phyloP scores from a whole-genome alignment of 2,113 vertebrate species.

The Leptobrachium ailaonicum region DNA sequence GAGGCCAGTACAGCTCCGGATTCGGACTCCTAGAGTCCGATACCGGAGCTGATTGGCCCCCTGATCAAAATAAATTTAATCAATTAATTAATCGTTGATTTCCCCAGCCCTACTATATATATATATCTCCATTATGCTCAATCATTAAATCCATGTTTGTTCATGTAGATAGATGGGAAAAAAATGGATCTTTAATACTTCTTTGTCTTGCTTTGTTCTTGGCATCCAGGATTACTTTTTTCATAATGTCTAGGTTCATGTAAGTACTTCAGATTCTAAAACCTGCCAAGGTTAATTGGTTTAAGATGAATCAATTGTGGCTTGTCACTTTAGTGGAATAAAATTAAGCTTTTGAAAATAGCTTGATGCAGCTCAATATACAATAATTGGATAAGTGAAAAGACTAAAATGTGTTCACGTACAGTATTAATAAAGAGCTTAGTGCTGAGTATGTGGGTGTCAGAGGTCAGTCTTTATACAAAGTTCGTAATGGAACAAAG shows the following conservation, averaged over 20 bases:
- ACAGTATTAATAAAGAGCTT: slow-evolving; percentile 34
- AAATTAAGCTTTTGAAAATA: slow-evolving; percentile 42
- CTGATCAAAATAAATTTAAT: too few species aligned
- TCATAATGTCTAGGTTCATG: slow-evolving; percentile 30
- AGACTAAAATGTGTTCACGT: slow-evolving; percentile 29
- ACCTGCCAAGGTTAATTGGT: slow-evolving; percentile 48
- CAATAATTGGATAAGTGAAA: slow-evolving; percentile 39
- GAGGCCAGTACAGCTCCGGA: too few species aligned
- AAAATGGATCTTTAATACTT: slow-evolving; percentile 20
- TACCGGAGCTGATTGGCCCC: too few species aligned
- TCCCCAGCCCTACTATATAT: too few species aligned
- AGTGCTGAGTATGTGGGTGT: slow-evolving; percentile 33
- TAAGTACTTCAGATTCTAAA: slow-evolving; percentile 23
- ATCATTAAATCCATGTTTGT: background rate
- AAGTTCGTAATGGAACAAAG: slow-evolving; percentile 25
- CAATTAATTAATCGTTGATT: too few species aligned
- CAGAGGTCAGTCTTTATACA: slow-evolving; percentile 4
- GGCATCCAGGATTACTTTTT: background rate
- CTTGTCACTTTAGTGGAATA: slow-evolving; percentile 46
- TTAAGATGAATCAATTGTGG: slow-evolving; percentile 48
- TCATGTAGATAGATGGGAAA: background rate
- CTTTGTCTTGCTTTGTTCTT: slow-evolving; percentile 14
- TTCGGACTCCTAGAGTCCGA: too few species aligned
- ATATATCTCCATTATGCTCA: too few species aligned
- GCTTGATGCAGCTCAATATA: slow-evolving; percentile 42